Conservation (phyloP, 2,113 vertebrate genomes). For the Semnornis frantzii region DNA sequence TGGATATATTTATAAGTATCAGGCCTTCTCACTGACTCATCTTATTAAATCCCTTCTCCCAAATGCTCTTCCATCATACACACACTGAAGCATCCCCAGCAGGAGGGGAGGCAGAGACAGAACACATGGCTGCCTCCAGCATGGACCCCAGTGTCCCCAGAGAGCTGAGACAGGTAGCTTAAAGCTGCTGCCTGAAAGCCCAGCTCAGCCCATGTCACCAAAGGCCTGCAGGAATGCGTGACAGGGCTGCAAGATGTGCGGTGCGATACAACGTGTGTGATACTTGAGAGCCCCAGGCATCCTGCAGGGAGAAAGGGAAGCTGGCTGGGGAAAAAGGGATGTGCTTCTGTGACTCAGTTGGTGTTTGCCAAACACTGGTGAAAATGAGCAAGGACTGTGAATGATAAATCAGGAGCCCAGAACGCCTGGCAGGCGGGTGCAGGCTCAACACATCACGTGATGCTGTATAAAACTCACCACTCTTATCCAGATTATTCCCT, state of each 20-base stretch:
- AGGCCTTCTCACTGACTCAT: neutral
- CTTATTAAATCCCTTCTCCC: neutral
- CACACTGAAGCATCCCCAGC: neutral
- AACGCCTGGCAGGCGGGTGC: accelerated
- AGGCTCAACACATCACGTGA: neutral
- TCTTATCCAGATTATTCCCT: neutral
- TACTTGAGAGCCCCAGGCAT: neutral
- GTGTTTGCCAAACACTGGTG: constrained; percentile 15
- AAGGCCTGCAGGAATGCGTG: accelerated
- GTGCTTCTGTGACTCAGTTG: neutral
- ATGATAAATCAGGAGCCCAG: neutral
- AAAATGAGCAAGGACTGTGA: neutral
- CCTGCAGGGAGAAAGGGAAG: neutral
- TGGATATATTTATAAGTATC: neutral
- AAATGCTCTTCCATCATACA: neutral
- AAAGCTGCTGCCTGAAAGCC: neutral
- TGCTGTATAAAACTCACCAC: neutral
- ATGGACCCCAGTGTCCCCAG: accelerated
- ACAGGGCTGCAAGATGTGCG: accelerated
- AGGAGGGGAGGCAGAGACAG: neutral
- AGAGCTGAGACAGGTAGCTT: neutral
- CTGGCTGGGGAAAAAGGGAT: neutral
- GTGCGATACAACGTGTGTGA: accelerated
- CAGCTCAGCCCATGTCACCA: neutral
- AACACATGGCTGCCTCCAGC: neutral